phyloP scores from a whole-genome alignment of 2,113 vertebrate genomes.

The Puma concolor region DNA sequence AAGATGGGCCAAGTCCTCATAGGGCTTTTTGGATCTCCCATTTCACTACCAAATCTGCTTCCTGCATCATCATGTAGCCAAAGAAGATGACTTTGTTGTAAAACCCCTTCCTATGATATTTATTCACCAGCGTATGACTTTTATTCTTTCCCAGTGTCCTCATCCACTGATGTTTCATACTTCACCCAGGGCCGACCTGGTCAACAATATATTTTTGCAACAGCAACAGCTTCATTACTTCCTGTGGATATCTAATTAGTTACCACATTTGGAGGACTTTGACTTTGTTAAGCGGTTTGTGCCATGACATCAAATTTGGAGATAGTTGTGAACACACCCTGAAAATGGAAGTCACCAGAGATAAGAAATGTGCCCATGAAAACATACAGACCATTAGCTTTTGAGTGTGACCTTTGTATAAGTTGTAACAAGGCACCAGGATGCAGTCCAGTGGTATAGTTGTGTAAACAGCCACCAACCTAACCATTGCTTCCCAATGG shows the following conservation, averaged over 20 bases:
- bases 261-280: background rate
- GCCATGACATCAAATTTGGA: background rate
- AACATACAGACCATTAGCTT: slow-evolving; percentile 33
- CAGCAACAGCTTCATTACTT: background rate
- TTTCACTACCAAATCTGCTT: background rate
- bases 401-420: background rate
- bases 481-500: background rate
- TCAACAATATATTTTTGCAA: background rate
- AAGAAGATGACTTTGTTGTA: background rate
- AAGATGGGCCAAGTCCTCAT: background rate
- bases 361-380: slow-evolving; percentile 2
- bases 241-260: background rate
- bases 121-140: background rate
- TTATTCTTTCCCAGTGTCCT: background rate
- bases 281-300: background rate
- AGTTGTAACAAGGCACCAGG: background rate
- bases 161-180: background rate
- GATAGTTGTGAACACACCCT: background rate
- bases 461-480: background rate
- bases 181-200: background rate
- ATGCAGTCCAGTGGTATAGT: background rate
- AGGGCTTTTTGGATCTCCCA: background rate
- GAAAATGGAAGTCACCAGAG: background rate
- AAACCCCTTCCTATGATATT: background rate
- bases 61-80: background rate